A percentile compares a stretch with the other conserved stretches of the same genome.
These are phyloP conservation scores for Rhizomys pruinosus DNA, from an alignment of 2,113 vertebrate species.

Conservation along the genomic window DNA sequence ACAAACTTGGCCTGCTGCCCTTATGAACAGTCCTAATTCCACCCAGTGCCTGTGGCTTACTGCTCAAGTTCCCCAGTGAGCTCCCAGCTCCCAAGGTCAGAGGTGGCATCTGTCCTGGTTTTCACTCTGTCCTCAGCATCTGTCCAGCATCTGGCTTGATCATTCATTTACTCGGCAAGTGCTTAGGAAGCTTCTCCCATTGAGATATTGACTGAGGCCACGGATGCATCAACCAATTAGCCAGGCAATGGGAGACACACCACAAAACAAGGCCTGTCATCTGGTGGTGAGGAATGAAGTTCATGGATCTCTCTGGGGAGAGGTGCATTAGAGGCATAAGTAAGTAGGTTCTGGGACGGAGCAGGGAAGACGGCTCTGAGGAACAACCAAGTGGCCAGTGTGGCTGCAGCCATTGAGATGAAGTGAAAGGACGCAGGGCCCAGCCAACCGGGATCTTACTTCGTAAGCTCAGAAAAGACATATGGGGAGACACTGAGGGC, in stretches of 20 bases:
- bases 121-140: neutral
- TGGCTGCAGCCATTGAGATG: neutral
- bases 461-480: neutral
- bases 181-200: neutral
- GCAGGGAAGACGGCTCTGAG: neutral
- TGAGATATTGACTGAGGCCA: accelerated
- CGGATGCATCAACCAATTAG: neutral
- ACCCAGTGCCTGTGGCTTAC: neutral
- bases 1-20: neutral
- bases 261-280: neutral
- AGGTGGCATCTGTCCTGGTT: neutral
- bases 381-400: neutral
- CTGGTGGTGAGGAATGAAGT: neutral
- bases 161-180: neutral
- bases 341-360: no score
- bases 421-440: neutral
- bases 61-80: neutral
- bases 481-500: neutral
- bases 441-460: accelerated
- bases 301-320: accelerated
- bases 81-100: neutral
- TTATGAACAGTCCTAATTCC: accelerated
- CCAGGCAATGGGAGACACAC: neutral
- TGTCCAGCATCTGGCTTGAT: neutral
- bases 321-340: neutral